phyloP scores from a whole-genome alignment of 2,797 vertebrate species.

The Notolabrus celidotus region DNA sequence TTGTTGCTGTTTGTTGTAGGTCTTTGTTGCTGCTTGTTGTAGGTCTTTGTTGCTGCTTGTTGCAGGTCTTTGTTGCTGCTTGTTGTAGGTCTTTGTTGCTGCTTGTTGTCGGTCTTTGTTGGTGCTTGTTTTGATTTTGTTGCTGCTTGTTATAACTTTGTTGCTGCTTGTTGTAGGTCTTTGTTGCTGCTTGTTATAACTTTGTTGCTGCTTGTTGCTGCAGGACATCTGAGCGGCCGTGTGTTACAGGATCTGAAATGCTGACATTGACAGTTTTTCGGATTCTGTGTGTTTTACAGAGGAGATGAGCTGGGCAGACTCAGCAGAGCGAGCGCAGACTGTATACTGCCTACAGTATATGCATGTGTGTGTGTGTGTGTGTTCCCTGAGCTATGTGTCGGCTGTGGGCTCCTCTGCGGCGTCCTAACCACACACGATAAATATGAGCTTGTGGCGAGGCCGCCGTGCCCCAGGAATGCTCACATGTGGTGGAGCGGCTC shows the following conservation, averaged over 20 bases:
- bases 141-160: too few relatives aligned
- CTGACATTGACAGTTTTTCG: conserved; percentile 67
- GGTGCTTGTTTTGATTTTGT: too few relatives aligned
- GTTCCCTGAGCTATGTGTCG: conserved; percentile 78
- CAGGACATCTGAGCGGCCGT: conserved; percentile 52
- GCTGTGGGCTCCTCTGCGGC: conserved; percentile 80
- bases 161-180: too few relatives aligned
- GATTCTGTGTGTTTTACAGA: conserved; percentile 61
- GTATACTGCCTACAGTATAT: conserved; percentile 12
- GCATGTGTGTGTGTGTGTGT: conserved; percentile 33
- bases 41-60: too few relatives aligned
- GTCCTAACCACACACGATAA: conserved; percentile 86
- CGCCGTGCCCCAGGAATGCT: conserved; percentile 84
- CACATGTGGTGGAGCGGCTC: conserved; percentile 83
- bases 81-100: too few relatives aligned
- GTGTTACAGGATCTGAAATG: conserved; percentile 66
- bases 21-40: too few relatives aligned
- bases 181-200: too few relatives aligned
- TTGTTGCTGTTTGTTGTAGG: too few relatives aligned
- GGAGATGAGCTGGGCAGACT: conserved; percentile 63
- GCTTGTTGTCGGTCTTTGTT: too few relatives aligned
- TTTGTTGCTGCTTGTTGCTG: too few relatives aligned
- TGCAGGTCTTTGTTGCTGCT: too few relatives aligned
- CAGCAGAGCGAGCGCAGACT: conserved; percentile 51
- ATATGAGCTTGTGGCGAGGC: conserved; percentile 86